phyloP scores from a whole-genome alignment of 2,113 vertebrate genomes.

The Acrocephalus arundinaceus region DNA sequence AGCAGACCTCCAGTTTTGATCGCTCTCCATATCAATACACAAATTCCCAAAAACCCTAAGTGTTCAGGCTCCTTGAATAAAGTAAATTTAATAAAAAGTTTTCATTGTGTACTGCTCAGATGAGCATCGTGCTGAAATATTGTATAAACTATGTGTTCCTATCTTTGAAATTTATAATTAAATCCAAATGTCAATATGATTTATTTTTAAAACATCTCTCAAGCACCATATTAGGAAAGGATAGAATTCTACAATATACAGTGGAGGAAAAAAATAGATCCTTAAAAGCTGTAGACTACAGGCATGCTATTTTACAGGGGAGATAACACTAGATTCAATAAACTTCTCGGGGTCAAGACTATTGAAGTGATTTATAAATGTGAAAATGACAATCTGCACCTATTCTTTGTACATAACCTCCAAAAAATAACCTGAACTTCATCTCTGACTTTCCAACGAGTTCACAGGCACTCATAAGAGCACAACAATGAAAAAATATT shows the following conservation, averaged over 20 bases:
- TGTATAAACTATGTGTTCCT: constrained; percentile 5
- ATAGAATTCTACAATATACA: not conserved
- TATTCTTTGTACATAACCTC: not conserved
- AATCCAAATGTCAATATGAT: constrained; percentile 32
- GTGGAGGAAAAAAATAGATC: not conserved
- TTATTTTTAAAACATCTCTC: constrained; percentile 41
- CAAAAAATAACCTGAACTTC: not conserved
- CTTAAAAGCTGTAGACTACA: not conserved
- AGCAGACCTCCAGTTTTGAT: not conserved
- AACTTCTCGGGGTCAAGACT: not conserved
- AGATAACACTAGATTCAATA: not conserved
- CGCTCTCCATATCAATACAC: not conserved
- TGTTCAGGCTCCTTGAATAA: not conserved
- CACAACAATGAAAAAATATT: constrained; percentile 9
- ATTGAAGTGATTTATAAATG: not conserved
- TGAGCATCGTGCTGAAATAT: not conserved
- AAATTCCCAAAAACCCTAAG: not conserved
- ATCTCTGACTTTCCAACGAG: not conserved
- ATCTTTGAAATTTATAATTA: constrained; percentile 24
- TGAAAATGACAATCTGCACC: not conserved
- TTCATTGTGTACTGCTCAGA: not conserved
- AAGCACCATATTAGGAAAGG: constrained; percentile 29
- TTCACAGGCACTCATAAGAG: not conserved
- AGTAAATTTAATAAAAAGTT: not conserved
- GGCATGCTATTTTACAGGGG: not conserved